Conservation (phyloP, 1,140 invertebrate genomes). For the Megalonaias nervosa region DNA sequence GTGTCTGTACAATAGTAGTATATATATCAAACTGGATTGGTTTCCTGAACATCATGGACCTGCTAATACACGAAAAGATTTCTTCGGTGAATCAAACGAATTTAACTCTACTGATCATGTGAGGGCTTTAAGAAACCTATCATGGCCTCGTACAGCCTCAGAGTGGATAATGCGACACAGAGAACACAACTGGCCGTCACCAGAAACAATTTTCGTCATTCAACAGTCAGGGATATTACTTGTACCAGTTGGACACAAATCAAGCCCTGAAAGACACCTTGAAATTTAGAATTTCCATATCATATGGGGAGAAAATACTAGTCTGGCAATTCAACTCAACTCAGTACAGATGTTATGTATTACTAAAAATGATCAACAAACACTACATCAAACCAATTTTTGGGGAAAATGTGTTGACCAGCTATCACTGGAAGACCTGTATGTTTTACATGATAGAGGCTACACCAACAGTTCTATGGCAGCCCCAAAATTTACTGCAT, state of each 20-base stretch:
- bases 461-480: neutral
- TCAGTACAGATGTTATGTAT: conserved; percentile 21
- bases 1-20: too few species aligned
- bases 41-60: too few species aligned
- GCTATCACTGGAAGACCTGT: conserved; percentile 9
- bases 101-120: too few species aligned
- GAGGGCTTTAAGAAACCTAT: too few species aligned
- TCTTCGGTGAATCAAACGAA: too few species aligned
- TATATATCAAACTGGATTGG: too few species aligned
- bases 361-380: conserved; percentile 17
- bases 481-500: conserved; percentile 3
- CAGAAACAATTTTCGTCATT: neutral
- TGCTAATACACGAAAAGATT: too few species aligned
- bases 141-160: too few species aligned
- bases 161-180: too few species aligned
- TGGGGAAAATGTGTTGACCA: neutral
- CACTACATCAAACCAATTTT: conserved; percentile 1
- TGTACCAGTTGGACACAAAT: conserved; percentile 4
- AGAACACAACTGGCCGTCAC: too few species aligned
- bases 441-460: conserved; percentile 17
- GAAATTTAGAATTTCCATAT: conserved; percentile 17
- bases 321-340: conserved; percentile 5
- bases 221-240: neutral
- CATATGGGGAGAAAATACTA: conserved; percentile 14
- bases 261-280: neutral